These are phyloP conservation scores for Camponotus floridanus DNA, from an alignment of 1,140 invertebrate genomes.

Conservation along the genomic window DNA sequence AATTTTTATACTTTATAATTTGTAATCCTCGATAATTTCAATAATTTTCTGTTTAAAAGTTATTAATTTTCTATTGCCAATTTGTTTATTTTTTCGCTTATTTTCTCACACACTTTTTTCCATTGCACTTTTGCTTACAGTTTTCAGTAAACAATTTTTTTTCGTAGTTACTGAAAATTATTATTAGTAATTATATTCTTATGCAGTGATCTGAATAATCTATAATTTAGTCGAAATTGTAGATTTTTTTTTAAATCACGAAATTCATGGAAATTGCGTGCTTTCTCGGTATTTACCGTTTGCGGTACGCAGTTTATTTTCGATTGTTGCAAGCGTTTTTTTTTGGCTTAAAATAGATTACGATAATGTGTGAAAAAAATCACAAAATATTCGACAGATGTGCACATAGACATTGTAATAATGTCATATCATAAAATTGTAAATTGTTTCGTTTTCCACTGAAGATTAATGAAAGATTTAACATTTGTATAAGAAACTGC, in stretches of 20 bases:
- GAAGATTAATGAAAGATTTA: slow-evolving; percentile 2
- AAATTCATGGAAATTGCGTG: not conserved
- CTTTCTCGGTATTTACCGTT: not conserved
- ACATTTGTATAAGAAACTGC: not conserved
- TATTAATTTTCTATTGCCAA: too few species aligned
- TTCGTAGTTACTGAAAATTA: too few species aligned
- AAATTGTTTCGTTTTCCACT: slow-evolving; percentile 8
- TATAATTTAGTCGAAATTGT: too few species aligned
- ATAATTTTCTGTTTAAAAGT: too few species aligned
- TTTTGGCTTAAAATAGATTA: not conserved
- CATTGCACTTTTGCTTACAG: too few species aligned
- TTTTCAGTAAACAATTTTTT: too few species aligned
- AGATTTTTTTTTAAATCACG: not conserved
- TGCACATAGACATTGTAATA: not conserved
- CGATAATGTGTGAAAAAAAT: not conserved
- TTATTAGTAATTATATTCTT: too few species aligned
- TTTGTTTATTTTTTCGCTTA: too few species aligned
- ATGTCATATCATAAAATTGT: not conserved
- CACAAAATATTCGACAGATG: not conserved
- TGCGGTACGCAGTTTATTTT: not conserved
- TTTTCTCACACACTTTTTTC: too few species aligned
- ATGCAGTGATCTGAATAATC: too few species aligned
- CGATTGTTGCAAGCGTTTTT: not conserved
- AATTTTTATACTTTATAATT: too few species aligned
- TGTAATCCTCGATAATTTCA: too few species aligned